Evolutionary conservation across 2,888 invertebrate genomes (phyloP), one percentile per base, ranked within the genome.

Genomic region (Napeogenes inachia): DNA sequence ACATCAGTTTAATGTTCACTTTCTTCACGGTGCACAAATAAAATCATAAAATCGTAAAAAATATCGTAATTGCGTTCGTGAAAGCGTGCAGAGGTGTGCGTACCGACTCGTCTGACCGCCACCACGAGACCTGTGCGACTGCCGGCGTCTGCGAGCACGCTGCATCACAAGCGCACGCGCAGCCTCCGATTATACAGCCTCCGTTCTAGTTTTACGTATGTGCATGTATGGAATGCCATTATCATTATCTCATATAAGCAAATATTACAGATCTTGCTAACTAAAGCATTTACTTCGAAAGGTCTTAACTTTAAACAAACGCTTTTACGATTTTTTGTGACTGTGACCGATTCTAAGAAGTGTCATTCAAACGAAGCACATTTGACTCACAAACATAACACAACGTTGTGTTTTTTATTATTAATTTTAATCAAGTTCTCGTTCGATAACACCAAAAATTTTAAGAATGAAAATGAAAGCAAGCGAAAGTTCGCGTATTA

Each of bases 1-100:
- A 84, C 83, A 78, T 72, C 55, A 74, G 71, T 75, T 74, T 67
- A 69, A 70, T 66, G 70, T 74, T 73, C 84, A 82, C 81, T 79
- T 69, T 69, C 65, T 75, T 73, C 81, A 80, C 80, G 76, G 69
- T 72, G 73, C 77, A 76, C 77, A 70, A 74, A 69, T 73, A 68
- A 72, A 70, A 74, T 75, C 66, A 69, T 67, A 65, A 71, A 69
- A 75, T 73, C 67, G 71, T 69, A 66, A 68, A 68, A 74, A 67
- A 77, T 85, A 84, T 89, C 89, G 89, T 88, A 86, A 87, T 84
- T 82, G 77, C 75, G 83, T 81, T 88, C 89, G 89, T 79, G 73
- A 78, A 68, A 71, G 71, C 70, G 71, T 69, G 73, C 74, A 73
- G 72, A 71, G 73, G 67, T 65, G 59, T 45, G 64, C 65, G 69